phyloP scores from a whole-genome alignment of 1,140 invertebrate species.

The Drosophila yakuba region DNA sequence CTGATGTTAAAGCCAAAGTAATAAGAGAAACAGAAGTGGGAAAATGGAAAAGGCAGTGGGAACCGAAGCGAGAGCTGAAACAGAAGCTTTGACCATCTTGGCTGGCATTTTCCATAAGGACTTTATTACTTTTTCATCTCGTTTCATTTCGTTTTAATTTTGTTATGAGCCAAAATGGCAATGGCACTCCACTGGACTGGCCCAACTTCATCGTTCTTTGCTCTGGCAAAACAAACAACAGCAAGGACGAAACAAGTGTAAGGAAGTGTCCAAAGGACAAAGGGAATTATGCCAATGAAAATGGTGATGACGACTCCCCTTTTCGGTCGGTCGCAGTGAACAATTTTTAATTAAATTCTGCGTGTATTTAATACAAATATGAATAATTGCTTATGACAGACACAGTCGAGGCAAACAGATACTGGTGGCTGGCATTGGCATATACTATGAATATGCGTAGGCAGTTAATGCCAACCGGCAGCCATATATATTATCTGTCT shows the following conservation, averaged over 20 bases:
- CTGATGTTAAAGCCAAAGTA: slow-evolving; percentile 27
- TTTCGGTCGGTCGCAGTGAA: slow-evolving; percentile 32
- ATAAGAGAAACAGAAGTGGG: slow-evolving; percentile 27
- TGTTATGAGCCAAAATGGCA: slow-evolving; percentile 80
- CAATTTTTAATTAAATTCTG: slow-evolving; percentile 84
- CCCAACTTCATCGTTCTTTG: slow-evolving; percentile 29
- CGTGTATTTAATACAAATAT: slow-evolving; percentile 82
- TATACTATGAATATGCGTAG: slow-evolving; percentile 37
- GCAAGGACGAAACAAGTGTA: slow-evolving; percentile 34
- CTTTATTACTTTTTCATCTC: slow-evolving; percentile 84
- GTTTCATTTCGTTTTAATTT: slow-evolving; percentile 83
- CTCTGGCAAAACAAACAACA: neutral
- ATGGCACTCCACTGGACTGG: slow-evolving; percentile 67
- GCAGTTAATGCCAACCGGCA: slow-evolving; percentile 71
- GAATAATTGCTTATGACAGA: slow-evolving; percentile 81
- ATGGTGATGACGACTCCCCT: slow-evolving; percentile 23
- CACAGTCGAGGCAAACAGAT: slow-evolving; percentile 29
- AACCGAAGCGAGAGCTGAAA: slow-evolving; percentile 11
- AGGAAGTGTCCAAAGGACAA: slow-evolving; percentile 46
- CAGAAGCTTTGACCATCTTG: slow-evolving; percentile 58
- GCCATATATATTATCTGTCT: slow-evolving; percentile 70
- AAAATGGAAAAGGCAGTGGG: slow-evolving; percentile 5
- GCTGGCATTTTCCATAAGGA: slow-evolving; percentile 78
- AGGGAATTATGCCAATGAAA: slow-evolving; percentile 49
- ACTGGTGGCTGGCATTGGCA: slow-evolving; percentile 12